Evolutionary conservation across 2,797 vertebrate species (phyloP).

Genomic region (Cryptoblepharus egeriae): DNA sequence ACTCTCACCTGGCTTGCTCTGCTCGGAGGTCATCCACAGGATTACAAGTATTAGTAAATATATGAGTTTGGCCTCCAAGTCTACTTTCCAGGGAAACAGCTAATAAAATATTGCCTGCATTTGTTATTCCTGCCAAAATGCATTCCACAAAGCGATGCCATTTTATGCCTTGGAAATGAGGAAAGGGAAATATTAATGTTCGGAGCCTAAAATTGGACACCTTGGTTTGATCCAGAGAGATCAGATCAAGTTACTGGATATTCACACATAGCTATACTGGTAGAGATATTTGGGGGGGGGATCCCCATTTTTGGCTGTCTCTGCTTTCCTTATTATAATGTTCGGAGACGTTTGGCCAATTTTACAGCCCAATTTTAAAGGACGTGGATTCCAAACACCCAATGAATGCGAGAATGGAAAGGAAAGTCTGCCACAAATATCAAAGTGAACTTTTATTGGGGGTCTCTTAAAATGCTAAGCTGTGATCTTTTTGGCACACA

Average conservation of each 20-base stretch:
- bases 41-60: slow-evolving; percentile 69
- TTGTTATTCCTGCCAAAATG: slow-evolving; percentile 70
- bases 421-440: neutral
- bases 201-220: neutral
- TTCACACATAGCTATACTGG: slow-evolving; percentile 30
- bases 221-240: neutral
- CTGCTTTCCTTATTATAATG: neutral
- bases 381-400: slow-evolving; percentile 21
- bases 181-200: neutral
- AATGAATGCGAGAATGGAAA: neutral
- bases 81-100: slow-evolving; percentile 75
- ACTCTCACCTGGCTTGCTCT: slow-evolving; percentile 46
- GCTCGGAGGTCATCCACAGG: slow-evolving; percentile 62
- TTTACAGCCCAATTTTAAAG: neutral
- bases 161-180: slow-evolving; percentile 62
- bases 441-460: neutral
- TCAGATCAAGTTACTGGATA: neutral
- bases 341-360: neutral
- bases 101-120: slow-evolving; percentile 72
- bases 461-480: neutral
- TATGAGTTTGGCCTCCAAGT: slow-evolving; percentile 68
- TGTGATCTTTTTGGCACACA: slow-evolving; percentile 1
- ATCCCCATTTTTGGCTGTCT: neutral
- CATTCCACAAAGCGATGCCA: slow-evolving; percentile 73
- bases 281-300: neutral